Base-by-base conservation (phyloP, 1,140 invertebrate genomes). In the Zeugodacus cucurbitae region DNA sequence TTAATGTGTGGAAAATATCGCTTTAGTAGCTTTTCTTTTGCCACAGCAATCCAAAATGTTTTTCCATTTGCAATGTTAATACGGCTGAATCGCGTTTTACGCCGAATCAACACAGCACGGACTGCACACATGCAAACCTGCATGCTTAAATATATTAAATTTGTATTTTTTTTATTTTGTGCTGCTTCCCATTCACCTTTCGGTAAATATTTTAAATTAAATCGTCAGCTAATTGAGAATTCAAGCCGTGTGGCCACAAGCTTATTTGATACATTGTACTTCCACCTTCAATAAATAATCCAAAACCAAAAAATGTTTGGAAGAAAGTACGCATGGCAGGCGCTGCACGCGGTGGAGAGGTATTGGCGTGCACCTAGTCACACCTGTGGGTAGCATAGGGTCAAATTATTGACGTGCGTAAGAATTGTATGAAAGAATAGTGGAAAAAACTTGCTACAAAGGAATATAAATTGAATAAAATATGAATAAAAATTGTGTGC, bases 191-290 rank as follows among this genome's bases (percentile, higher is more conserved):
- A 59, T 26, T 26, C 4, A 67, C 7, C 34, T 82, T 82, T 82
- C 22, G 22, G 41, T 48, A 82, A 82, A 54, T 54, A 82, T 82
- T 82, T 82, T 82, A 82, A 48, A 48, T 82, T 82, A 82, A 82
- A 82, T 82, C 41, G 74, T 82, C 74, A 54, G n/a, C 74, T 82
- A 82, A 82, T 82, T 82, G 26, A 48, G 22, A 82, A 82, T 82
- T 41, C 74, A 48, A 48, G 44, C 10, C 14, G 7, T 20, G 44
- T 48, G 1, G n/a, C 22, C 41, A 48, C 26, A 48, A 82, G 41
- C 41, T 82, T 82, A 82, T 82, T 82, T 82, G 74, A 82, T 82
- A 48, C 74, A 82, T 29, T 29, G 74, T 82, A 44, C 74, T 82
- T 82, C 74, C 74, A 82, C 74, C 44, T 54, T 44, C 74, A 44